These are phyloP conservation scores for Megalurothrips usitatus DNA, from an alignment of 2,888 invertebrate species.

Conservation along the genomic window DNA sequence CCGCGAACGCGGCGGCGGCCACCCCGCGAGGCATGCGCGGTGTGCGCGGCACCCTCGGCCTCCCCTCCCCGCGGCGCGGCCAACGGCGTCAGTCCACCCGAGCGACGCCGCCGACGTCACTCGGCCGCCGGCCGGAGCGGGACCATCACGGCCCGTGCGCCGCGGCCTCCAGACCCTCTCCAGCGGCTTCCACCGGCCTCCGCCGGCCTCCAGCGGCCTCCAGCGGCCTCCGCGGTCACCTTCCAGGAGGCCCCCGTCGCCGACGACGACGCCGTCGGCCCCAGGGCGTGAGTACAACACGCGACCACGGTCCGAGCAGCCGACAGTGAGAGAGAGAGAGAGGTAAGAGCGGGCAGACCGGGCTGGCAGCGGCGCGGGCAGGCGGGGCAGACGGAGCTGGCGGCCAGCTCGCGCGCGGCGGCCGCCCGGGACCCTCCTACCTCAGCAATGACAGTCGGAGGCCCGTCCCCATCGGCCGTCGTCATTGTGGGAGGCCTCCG, in stretches of 20 bases:
- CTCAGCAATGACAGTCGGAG: background rate
- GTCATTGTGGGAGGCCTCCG: no score
- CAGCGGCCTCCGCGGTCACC: slow-evolving; percentile 20
- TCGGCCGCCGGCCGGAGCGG: slow-evolving; percentile 31
- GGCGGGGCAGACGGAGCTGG: background rate
- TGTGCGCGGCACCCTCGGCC: slow-evolving; percentile 44
- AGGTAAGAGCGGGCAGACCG: background rate
- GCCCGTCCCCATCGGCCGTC: background rate
- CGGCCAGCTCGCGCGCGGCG: no score
- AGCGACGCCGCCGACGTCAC: slow-evolving; percentile 33
- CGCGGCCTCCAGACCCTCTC: slow-evolving; percentile 27
- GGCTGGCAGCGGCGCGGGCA: background rate
- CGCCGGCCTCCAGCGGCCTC: slow-evolving; percentile 29
- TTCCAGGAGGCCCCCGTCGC: no score
- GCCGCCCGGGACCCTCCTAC: background rate
- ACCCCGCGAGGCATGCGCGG: slow-evolving; percentile 29
- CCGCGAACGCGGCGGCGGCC: slow-evolving; percentile 38
- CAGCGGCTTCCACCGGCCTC: slow-evolving; percentile 29
- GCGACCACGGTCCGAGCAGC: background rate
- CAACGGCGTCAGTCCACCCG: slow-evolving; percentile 37
- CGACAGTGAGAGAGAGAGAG: background rate
- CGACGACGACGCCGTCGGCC: no score
- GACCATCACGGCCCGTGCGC: slow-evolving; percentile 37
- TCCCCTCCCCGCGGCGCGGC: slow-evolving; percentile 36
- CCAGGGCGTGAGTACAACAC: no score